These are phyloP conservation scores for Neelides sp. DNA, from an alignment of 1,140 invertebrate genomes.

Conservation along the genomic window DNA sequence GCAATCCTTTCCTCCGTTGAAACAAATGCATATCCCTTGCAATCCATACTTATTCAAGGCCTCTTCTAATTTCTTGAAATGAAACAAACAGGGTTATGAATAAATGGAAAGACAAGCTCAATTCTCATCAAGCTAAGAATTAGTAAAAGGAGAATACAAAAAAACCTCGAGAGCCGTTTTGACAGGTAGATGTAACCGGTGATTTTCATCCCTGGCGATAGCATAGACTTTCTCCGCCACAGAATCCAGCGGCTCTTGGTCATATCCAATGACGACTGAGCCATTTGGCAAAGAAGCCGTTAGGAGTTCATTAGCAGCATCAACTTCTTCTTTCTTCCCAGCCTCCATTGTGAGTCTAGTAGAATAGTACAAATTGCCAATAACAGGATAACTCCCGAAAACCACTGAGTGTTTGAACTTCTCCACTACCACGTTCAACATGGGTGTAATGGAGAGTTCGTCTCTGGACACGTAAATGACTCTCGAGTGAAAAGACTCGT, in stretches of 20 bases:
- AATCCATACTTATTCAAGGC: conserved; percentile 42
- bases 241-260: conserved; percentile 18
- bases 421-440: conserved; percentile 42
- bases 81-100: conserved; percentile 21
- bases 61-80: conserved; percentile 34
- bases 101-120: not conserved
- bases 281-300: conserved; percentile 23
- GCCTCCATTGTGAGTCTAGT: conserved; percentile 42
- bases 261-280: conserved; percentile 27
- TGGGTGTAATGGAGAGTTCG: conserved; percentile 45
- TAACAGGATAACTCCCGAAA: conserved; percentile 56
- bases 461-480: conserved; percentile 43
- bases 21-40: conserved; percentile 71
- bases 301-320: conserved; percentile 35
- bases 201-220: conserved; percentile 18
- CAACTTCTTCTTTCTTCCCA: conserved; percentile 30
- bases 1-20: conserved; percentile 97
- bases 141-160: conserved; percentile 12
- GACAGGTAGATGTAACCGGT: conserved; percentile 24
- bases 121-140: conserved; percentile 1
- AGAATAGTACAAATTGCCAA: conserved; percentile 37
- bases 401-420: conserved; percentile 42
- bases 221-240: conserved; percentile 24
- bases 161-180: conserved; percentile 29
- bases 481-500: conserved; percentile 35